A percentile compares a stretch with the other conserved stretches of the same genome.
Evolutionary conservation across 2,888 invertebrate genomes (phyloP).

Genomic region (Anorthoa munda): DNA sequence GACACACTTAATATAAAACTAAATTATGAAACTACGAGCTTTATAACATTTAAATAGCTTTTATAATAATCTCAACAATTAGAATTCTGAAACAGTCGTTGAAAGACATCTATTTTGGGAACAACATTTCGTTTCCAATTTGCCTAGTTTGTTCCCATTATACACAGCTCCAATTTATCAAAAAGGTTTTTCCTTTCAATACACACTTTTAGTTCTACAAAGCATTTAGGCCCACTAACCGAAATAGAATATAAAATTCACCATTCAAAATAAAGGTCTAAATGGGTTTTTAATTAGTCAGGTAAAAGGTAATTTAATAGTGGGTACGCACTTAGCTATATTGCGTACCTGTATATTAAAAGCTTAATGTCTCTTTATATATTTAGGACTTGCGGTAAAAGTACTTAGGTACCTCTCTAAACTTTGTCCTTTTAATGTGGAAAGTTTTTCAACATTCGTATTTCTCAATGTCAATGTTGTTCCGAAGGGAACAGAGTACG

Average conservation of each 20-base stretch:
- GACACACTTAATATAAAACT: too few relatives aligned
- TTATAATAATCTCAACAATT: neutral
- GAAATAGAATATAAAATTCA: conserved; percentile 42
- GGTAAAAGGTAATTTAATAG: conserved; percentile 61
- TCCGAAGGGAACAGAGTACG: conserved; percentile 2
- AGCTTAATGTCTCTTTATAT: conserved; percentile 54
- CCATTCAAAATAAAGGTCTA: conserved; percentile 48
- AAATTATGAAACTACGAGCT: neutral
- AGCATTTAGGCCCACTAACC: conserved; percentile 34
- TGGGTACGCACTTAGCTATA: conserved; percentile 46
- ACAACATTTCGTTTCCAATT: conserved; percentile 7
- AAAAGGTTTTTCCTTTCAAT: conserved; percentile 21
- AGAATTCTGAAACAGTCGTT: neutral
- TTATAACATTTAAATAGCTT: neutral
- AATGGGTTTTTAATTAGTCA: conserved; percentile 63
- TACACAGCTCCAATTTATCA: conserved; percentile 30
- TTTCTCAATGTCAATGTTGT: conserved; percentile 35
- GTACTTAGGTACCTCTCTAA: conserved; percentile 12
- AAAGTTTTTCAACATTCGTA: conserved; percentile 22
- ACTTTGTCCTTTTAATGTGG: conserved; percentile 39
- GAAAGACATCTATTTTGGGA: neutral
- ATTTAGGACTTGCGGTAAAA: conserved; percentile 28
- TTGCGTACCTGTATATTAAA: conserved; percentile 50
- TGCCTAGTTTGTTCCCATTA: neutral
- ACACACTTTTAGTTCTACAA: conserved; percentile 18